Base-by-base conservation (phyloP, 1,140 invertebrate genomes). In the Dendrolimus punctatus region DNA sequence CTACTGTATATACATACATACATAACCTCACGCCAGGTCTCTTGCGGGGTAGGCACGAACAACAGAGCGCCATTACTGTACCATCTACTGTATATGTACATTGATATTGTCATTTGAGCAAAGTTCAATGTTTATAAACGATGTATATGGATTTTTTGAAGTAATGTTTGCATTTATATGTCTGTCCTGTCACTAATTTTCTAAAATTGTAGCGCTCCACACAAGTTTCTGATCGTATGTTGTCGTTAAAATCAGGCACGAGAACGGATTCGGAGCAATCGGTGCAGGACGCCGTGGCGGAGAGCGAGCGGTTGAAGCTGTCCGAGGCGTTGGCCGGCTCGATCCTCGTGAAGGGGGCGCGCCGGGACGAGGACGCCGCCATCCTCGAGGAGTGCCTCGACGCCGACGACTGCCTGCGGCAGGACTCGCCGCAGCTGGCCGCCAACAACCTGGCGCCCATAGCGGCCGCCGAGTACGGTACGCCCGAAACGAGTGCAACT, bases 301-400 rank as follows among this genome's bases (percentile, higher is more conserved):
- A 51, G 39, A 57, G 55, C 39, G 60, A 51, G 6, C 39, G 55
- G 9, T 40, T 72, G 55, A 68, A 69, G 55, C 52, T 76, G 43
- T 69, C 71, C 2, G 73, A 73, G 6, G 60, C 70, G 6, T 41
- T 72, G 5, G 66, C 76, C 9, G 72, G 73, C 5, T 66, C 70
- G 0, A 68, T 78, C 7, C 53, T 76, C n/a, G 70, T 76, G 46
- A 67, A 71, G 59, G 60, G 57, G 23, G 23, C 23, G 23, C 23
- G 23, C 3, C 5, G 59, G 8, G 40, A 62, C 0, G 63, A 69
- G 6, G 68, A 70, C 4, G 64, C 57, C 0, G 68, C 66, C 10
- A 73, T 75, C 8, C 8, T 73, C 10, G 74, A 75, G 55, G 74
- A 76, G 62, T 69, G 70, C n/a, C 41, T 68, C 5, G 69, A 66